A percentile compares a stretch with the other conserved stretches of the same genome.
Evolutionary conservation across 2,888 invertebrate species (phyloP).

Genomic region (Coenonympha arcania): DNA sequence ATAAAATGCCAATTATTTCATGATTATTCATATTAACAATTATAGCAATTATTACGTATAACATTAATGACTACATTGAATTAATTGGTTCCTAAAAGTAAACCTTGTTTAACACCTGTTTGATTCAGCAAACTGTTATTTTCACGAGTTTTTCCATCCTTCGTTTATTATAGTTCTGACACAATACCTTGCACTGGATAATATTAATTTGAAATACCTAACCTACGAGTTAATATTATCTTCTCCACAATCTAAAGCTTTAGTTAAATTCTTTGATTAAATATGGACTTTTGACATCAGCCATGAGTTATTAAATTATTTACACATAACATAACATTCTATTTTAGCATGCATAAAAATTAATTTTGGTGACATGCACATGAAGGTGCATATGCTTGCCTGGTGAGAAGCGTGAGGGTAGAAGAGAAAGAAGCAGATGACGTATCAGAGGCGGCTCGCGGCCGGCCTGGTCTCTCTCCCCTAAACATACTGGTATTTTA

Average conservation of each 20-base stretch:
- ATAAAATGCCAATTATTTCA: too few species aligned
- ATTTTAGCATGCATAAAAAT: not conserved
- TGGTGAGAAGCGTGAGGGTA: constrained; percentile 72
- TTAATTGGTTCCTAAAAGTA: not conserved
- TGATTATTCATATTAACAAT: too few species aligned
- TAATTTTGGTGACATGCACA: not conserved
- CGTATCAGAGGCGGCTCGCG: constrained; percentile 50
- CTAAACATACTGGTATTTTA: not conserved
- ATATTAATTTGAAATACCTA: not conserved
- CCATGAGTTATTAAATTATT: not conserved
- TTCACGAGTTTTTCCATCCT: too few species aligned
- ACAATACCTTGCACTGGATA: too few species aligned
- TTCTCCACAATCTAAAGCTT: not conserved
- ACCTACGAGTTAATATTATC: not conserved
- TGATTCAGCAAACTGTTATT: too few species aligned
- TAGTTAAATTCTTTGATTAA: not conserved
- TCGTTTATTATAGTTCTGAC: not conserved
- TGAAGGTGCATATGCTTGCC: constrained; percentile 32
- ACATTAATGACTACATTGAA: too few species aligned
- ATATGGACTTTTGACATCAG: not conserved
- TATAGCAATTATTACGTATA: too few species aligned
- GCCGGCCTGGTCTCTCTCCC: constrained; percentile 14
- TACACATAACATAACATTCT: not conserved
- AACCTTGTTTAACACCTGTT: not conserved
- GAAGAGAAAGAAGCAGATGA: constrained; percentile 68